These are phyloP conservation scores for Liodrosophila aerea DNA, from an alignment of 2,888 invertebrate genomes.

Conservation along the genomic window DNA sequence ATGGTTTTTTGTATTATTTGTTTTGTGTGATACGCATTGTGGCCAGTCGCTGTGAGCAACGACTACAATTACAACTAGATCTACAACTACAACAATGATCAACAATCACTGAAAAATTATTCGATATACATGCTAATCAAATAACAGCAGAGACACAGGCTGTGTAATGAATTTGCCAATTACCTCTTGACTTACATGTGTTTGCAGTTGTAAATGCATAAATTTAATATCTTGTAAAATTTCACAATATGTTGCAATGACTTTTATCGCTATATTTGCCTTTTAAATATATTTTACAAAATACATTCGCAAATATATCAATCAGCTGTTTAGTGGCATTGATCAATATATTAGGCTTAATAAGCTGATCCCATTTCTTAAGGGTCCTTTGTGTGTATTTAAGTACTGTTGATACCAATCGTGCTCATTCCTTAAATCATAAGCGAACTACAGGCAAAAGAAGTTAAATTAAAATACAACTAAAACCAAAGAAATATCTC, in stretches of 20 bases:
- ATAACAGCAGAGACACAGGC: conserved; percentile 46
- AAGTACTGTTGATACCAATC: too few relatives aligned
- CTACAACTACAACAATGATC: conserved; percentile 10
- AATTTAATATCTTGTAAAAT: conserved; percentile 11
- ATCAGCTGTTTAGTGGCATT: too few relatives aligned
- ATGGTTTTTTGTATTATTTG: too few relatives aligned
- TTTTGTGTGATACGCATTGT: conserved; percentile 42
- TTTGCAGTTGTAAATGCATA: conserved; percentile 21
- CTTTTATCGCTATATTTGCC: background rate
- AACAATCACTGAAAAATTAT: conserved; percentile 40
- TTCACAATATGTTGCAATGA: background rate
- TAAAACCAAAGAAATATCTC: too few relatives aligned
- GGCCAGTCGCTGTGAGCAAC: conserved; percentile 17
- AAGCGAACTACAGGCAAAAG: too few relatives aligned
- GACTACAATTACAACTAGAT: background rate
- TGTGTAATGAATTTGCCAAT: conserved; percentile 66
- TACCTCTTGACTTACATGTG: conserved; percentile 67
- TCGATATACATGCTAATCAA: conserved; percentile 71
- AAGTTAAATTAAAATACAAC: too few relatives aligned
- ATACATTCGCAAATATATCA: background rate
- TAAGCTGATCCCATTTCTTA: too few relatives aligned
- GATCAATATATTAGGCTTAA: too few relatives aligned
- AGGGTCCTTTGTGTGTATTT: too few relatives aligned
- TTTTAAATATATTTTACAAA: background rate
- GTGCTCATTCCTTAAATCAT: too few relatives aligned